Evolutionary conservation across 2,888 invertebrate species (phyloP).

Genomic region (Ophion obscuratus): DNA sequence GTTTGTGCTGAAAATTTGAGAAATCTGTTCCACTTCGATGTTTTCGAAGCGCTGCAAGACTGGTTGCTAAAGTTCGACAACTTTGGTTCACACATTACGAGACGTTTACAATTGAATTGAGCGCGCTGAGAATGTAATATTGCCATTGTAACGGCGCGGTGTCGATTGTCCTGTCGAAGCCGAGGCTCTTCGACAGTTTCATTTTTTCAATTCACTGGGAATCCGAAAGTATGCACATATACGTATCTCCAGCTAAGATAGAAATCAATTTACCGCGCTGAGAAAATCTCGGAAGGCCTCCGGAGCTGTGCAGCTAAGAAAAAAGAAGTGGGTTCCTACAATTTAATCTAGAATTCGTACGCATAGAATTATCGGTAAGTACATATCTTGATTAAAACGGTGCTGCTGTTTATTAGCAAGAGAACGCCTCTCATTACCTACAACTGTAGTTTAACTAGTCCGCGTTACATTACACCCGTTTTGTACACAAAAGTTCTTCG

Average conservation of each 20-base stretch:
- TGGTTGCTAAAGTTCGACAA: background rate
- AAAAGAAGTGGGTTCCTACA: no score
- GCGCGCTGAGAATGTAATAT: background rate
- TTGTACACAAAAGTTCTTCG: no score
- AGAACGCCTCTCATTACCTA: no score
- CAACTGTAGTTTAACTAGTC: no score
- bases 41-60: background rate
- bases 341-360: no score
- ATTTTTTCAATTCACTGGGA: background rate
- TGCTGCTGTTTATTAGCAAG: no score
- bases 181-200: background rate
- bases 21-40: background rate
- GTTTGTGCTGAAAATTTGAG: no score
- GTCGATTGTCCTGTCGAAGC: background rate
- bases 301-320: no score
- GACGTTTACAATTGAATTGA: constrained; percentile 21
- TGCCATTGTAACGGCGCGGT: background rate
- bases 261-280: background rate
- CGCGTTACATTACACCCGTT: no score
- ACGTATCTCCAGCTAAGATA: background rate
- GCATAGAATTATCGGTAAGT: no score
- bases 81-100: constrained; percentile 20
- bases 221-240: background rate
- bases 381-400: no score
- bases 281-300: background rate